Evolutionary conservation across 2,888 invertebrate species (phyloP), one percentile per base, ranked within the genome.

Genomic region (Mesopsocus fuscifrons): DNA sequence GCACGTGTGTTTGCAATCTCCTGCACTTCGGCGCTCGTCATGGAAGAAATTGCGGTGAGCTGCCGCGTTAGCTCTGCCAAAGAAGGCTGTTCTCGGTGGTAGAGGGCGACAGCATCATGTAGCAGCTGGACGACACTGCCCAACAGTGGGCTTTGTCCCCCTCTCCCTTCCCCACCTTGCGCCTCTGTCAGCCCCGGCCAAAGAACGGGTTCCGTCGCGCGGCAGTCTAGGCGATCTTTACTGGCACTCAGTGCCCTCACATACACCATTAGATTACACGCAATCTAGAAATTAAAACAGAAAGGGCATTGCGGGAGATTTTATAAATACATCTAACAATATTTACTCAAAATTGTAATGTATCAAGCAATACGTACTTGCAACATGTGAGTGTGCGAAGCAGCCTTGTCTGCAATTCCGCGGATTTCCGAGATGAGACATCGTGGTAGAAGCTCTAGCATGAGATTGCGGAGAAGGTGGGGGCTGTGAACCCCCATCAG

Each of bases 401-500:
- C n/a, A n/a, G n/a, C n/a, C n/a, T n/a, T n/a, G n/a, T n/a, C n/a
- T n/a, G n/a, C n/a, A n/a, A n/a, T n/a, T n/a, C n/a, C n/a, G 13
- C 49, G 38, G 22, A 49, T 53, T 48, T 66, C 65, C 47, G 63
- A 61, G 1, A 70, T 54, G 5, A 69, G 62, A 56, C 85, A 88
- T 46, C 79, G 69, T 3, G 78, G 72, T 48, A 87, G 66, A 41
- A 88, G 64, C 1, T 75, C 71, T 44, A 87, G 59, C 75, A 84
- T 77, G 32, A 84, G 66, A 48, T 73, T 71, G 54, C 79, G 80
- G 46, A 88, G 64, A 2, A 83, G 68, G 52, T 68, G 71, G n/a
- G 42, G 51, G 51, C 17, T 49, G 44, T 5, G 51, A 47, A 2
- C 48, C 47, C 17, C 46, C n/a, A 23, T 20, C 2, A 20, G 21